phyloP scores from a whole-genome alignment of 2,888 invertebrate species.

The Lepidonotus clava region DNA sequence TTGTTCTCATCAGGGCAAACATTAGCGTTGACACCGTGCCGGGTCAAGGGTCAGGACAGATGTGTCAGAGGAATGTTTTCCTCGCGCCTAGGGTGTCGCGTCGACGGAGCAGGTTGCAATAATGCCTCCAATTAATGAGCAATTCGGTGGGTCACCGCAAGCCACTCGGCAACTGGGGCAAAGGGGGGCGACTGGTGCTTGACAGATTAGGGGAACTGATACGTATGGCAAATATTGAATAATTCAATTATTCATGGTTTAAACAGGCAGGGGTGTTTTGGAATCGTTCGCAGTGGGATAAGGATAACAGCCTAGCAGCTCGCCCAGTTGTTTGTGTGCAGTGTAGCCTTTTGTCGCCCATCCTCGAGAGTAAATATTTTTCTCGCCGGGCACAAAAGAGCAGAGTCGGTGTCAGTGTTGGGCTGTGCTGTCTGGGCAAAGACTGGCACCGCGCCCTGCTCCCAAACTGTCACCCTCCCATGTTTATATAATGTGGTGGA shows the following conservation, averaged over 20 bases:
- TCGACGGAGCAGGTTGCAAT: neutral
- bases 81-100: neutral
- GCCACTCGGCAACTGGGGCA: neutral
- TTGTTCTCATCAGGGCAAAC: slow-evolving; percentile 48
- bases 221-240: slow-evolving; percentile 36
- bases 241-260: slow-evolving; percentile 39
- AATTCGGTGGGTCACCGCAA: neutral
- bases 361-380: neutral
- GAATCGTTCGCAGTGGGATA: slow-evolving; percentile 4
- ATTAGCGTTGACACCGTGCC: slow-evolving; percentile 25
- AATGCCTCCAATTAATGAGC: slow-evolving; percentile 25
- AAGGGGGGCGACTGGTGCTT: neutral
- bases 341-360: neutral
- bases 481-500: slow-evolving; percentile 6
- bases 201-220: neutral
- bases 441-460: neutral
- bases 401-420: neutral
- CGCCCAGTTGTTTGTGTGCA: slow-evolving; percentile 8
- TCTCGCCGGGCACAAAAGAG: neutral
- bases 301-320: neutral
- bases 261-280: slow-evolving; percentile 25
- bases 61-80: slow-evolving; percentile 11
- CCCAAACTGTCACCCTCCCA: slow-evolving; percentile 1
- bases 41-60: slow-evolving; percentile 9
- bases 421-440: neutral